These are phyloP conservation scores for Halictus rubicundus DNA, from an alignment of 1,140 invertebrate species.

Conservation along the genomic window DNA sequence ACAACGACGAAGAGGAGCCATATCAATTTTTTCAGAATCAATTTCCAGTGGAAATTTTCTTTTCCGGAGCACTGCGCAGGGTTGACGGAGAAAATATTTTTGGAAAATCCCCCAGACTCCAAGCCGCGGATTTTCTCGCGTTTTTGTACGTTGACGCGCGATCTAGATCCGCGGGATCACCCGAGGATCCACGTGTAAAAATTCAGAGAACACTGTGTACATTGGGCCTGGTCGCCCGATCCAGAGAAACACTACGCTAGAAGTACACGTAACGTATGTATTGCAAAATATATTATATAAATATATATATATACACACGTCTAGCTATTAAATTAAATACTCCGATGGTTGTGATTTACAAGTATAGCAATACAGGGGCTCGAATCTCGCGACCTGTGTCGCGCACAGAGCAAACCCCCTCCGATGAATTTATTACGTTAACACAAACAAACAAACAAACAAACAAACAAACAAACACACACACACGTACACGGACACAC, in stretches of 20 bases:
- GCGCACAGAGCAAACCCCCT: constrained; percentile 38
- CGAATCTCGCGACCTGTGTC: constrained; percentile 23
- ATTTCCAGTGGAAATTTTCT: no score
- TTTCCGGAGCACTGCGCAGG: no score
- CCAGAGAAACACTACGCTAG: constrained; percentile 49
- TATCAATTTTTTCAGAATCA: no score
- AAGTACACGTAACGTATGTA: constrained; percentile 54
- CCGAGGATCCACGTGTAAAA: constrained; percentile 28
- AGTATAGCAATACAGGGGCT: constrained; percentile 75
- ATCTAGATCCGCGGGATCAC: constrained; percentile 38
- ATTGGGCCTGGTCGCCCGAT: constrained; percentile 65
- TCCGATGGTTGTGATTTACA: constrained; percentile 81
- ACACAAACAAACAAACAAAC: background rate
- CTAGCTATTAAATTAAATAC: constrained; percentile 76
- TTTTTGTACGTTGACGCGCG: background rate
- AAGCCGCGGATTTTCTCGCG: no score
- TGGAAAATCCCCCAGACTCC: no score
- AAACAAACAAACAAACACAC: no score
- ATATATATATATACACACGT: constrained; percentile 52
- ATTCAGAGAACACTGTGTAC: constrained; percentile 16
- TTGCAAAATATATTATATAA: constrained; percentile 43
- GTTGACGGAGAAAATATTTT: no score
- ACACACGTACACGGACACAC: no score
- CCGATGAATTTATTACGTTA: constrained; percentile 29
- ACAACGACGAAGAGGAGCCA: no score